Percentiles rank a stretch among this genome's conserved stretches.
phyloP scores from a whole-genome alignment of 1,140 invertebrate species.

The Neuroterus valhalla region DNA sequence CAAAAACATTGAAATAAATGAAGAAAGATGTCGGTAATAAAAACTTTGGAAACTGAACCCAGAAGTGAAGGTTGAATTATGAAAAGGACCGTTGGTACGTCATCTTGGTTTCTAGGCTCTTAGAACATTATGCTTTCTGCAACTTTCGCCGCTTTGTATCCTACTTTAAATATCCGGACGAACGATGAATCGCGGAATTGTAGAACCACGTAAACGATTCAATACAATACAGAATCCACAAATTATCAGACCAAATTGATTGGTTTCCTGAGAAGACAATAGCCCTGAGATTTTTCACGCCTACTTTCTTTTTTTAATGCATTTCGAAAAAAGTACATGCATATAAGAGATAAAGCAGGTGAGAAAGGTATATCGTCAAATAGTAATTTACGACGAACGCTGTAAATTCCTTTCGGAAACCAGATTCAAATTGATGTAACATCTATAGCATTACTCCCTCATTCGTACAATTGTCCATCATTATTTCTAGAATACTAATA shows the following conservation, averaged over 20 bases:
- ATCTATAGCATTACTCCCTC: slow-evolving; percentile 11
- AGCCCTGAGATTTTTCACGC: neutral
- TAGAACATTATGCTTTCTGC: slow-evolving; percentile 13
- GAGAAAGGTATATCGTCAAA: neutral
- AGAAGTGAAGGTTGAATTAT: slow-evolving; percentile 7
- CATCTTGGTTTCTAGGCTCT: neutral
- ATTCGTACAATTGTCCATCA: slow-evolving; percentile 3
- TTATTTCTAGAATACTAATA: slow-evolving; percentile 8
- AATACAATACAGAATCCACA: too few relatives aligned
- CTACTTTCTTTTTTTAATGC: neutral
- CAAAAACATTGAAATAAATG: too few relatives aligned
- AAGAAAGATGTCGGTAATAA: neutral
- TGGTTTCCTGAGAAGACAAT: neutral
- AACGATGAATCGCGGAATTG: neutral
- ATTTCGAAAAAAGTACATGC: neutral
- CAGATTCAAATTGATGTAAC: neutral
- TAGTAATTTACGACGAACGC: slow-evolving; percentile 8
- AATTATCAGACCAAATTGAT: too few relatives aligned
- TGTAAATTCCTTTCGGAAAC: neutral
- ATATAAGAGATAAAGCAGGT: neutral
- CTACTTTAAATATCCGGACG: slow-evolving; percentile 10
- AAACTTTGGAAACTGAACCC: neutral
- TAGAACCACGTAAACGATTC: too few relatives aligned
- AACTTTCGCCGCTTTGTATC: slow-evolving; percentile 15
- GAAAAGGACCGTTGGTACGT: slow-evolving; percentile 1